Base-by-base conservation (phyloP, 1,140 invertebrate species). In the Drosophila saltans region DNA sequence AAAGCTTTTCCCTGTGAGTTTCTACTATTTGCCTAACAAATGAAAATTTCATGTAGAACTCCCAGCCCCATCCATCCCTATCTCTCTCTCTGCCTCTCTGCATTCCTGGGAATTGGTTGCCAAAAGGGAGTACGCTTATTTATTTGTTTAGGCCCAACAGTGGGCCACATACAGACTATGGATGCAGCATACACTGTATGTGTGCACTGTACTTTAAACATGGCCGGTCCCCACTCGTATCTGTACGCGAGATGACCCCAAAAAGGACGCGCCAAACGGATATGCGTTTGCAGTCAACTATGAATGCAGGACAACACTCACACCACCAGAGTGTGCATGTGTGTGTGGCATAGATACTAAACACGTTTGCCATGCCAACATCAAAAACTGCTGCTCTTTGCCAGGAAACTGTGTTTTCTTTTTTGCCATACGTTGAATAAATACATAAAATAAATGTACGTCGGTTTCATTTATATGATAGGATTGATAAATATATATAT, bases 141-240 rank as follows among this genome's bases (percentile, higher is more conserved):
- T 89, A 89, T 89, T 89, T 89, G 84, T 81, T 89, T 89, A 84
- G 84, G 78, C 84, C 74, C 80, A 84, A 75, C 81, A 83, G 80
- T 73, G 78, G 83, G 56, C 66, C 80, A 88, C 79, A 76, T 77
- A 88, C 79, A 76, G 74, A 83, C 33, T 77, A 75, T 43, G 26
- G 41, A 16, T 59, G 48, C 41, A 24, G 16, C 36, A 26, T 39
- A 56, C 43, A 48, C 16, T 16, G 16, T 16, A 0, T 16, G 45
- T 48, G 16, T 21, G 9, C 24, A 52, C 45, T 21, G 45, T 36
- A 36, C 33, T 36, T 5, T 36, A 36, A 52, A 52, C 45, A 26
- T 26, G 45, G 45, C 45, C 45, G 45, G 45, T 21, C 45, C 45
- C 45, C 45, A 52, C 45, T 26, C 45, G 45, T 52, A 52, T 52